Base-by-base conservation (phyloP, 2,888 invertebrate species). In the Arrhopalites spinosus region DNA sequence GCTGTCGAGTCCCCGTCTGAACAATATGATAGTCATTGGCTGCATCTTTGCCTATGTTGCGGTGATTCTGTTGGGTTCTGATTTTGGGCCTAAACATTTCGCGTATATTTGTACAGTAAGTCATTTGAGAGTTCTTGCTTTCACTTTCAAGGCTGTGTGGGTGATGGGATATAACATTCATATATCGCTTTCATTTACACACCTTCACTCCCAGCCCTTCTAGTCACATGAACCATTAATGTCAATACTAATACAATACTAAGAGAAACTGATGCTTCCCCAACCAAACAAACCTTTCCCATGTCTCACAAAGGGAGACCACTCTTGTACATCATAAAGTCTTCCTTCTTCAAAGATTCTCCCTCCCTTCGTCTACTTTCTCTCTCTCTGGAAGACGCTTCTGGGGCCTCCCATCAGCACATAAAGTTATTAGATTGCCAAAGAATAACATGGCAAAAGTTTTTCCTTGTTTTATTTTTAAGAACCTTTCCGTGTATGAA, bases 41-140 rank as follows among this genome's bases (percentile, higher is more conserved):
- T 96, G 95, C 85, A 92, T 94, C 82, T 87, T 95, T 83, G 95
- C 95, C n/a, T 96, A 96, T 86, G 88, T 91, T 1, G 93, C 95
- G 0, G 94, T 96, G 61, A 92, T 95, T 29, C 88, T 95, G 70
- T 87, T 95, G 78, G 95, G 95, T 3, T 88, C 95, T 76, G 95
- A 95, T 87, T 91, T 92, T 84, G 91, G 92, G n/a, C 91, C 91
- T 1, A 89, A 90, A 81, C 91, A 91, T 75, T 94, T 93, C 86
- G 91, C 93, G 11, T 89, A 91, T 61, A 89, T 95, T 85, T 96
- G 96, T 87, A 93, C 93, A 85, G 96, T 96, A 87, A 91, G 92
- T 87, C 61, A 3, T 25, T 25, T 59, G 23, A 59, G 27, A 23
- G 25, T 3, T 11, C 36, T 36, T 36, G n/a, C n/a, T 45, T 45